Evolutionary conservation across 2,113 vertebrate species (phyloP).

Genomic region (Apaloderma vittatum): DNA sequence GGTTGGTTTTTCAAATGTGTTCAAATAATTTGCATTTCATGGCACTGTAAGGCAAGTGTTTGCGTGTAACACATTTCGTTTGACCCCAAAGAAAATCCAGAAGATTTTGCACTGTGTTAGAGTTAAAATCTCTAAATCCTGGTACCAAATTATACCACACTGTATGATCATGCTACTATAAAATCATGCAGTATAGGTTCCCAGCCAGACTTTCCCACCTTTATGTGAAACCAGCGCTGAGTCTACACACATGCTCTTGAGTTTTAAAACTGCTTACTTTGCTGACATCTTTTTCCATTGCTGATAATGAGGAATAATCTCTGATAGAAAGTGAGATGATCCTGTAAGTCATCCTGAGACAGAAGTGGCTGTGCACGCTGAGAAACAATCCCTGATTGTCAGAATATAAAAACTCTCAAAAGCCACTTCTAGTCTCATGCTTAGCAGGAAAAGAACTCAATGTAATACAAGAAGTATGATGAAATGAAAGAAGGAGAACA

Average conservation of each 20-base stretch:
- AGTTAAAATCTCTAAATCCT: background rate
- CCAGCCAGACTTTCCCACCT: background rate
- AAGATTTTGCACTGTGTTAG: background rate
- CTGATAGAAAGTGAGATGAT: background rate
- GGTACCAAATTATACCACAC: background rate
- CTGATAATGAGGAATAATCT: background rate
- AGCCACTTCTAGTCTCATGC: background rate
- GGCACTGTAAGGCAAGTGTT: background rate
- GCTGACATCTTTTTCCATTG: background rate
- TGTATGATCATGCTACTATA: background rate
- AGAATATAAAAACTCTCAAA: background rate
- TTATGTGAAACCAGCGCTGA: background rate
- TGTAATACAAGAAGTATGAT: background rate
- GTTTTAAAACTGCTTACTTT: background rate
- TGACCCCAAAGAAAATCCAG: background rate
- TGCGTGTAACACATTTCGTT: background rate
- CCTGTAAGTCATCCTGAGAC: background rate
- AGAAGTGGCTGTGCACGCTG: background rate
- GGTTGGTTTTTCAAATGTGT: background rate
- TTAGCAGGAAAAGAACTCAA: background rate
- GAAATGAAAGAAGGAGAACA: background rate
- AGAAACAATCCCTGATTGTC: background rate
- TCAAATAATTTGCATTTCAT: background rate
- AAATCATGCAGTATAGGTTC: accelerated
- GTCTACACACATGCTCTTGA: background rate